Evolutionary conservation across 2,113 vertebrate species (phyloP).

Genomic region (Poeciliopsis retropinna): DNA sequence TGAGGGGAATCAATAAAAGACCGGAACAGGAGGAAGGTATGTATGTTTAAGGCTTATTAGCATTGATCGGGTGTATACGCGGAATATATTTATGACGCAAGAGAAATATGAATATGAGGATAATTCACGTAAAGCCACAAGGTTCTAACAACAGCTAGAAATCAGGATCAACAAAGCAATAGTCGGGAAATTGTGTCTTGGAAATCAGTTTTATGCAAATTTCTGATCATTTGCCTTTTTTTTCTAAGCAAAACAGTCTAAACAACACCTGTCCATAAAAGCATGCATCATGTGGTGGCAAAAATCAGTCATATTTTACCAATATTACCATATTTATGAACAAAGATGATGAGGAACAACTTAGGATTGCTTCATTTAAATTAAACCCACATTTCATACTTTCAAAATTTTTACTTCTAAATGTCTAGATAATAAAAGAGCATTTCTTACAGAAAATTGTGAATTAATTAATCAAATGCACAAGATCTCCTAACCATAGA

Average conservation of each 20-base stretch:
- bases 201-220: background rate
- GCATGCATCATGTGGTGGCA: too few relatives aligned
- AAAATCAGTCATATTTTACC: too few relatives aligned
- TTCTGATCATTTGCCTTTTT: background rate
- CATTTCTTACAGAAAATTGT: background rate
- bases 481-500: background rate
- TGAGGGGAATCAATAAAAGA: slow-evolving; percentile 43
- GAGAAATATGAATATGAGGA: background rate
- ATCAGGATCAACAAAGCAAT: background rate
- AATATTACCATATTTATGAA: too few relatives aligned
- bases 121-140: background rate
- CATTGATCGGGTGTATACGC: slow-evolving; percentile 22
- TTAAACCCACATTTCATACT: too few relatives aligned
- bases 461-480: background rate
- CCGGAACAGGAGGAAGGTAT: slow-evolving; percentile 5
- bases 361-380: too few relatives aligned
- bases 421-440: background rate
- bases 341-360: too few relatives aligned
- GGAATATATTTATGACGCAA: slow-evolving; percentile 1
- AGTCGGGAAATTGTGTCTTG: background rate
- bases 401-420: too few relatives aligned
- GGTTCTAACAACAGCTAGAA: background rate
- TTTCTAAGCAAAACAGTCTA: background rate
- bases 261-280: background rate
- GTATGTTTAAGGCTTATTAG: slow-evolving; percentile 29